Percentiles rank a stretch among this genome's conserved stretches.
Evolutionary conservation across 2,888 invertebrate genomes (phyloP).

Genomic region (Kryphioiulus occultus): DNA sequence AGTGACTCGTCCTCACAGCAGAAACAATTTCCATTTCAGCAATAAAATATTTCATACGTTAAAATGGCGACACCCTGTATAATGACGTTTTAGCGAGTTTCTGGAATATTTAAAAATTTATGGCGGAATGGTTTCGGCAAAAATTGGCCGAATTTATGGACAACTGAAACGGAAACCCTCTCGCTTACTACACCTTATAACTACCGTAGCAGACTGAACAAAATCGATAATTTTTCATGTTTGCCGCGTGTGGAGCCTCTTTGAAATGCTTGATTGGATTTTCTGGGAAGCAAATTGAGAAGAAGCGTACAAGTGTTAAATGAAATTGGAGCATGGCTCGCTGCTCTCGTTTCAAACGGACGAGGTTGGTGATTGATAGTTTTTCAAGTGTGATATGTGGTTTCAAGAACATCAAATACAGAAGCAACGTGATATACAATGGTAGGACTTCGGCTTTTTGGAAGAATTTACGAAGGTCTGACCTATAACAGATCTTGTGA

Average conservation of each 20-base stretch:
- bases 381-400: too few relatives aligned
- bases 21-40: too few relatives aligned
- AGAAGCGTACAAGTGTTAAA: not conserved
- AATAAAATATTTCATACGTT: too few relatives aligned
- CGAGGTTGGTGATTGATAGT: not conserved
- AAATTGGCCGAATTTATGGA: not conserved
- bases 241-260: not conserved
- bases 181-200: not conserved
- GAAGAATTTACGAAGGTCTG: too few relatives aligned
- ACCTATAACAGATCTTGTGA: too few relatives aligned
- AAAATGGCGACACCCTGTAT: too few relatives aligned
- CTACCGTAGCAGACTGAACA: not conserved
- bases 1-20: not conserved
- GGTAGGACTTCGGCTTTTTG: too few relatives aligned
- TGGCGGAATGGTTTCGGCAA: not conserved
- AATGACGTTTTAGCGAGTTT: too few relatives aligned
- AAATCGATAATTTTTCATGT: slow-evolving; percentile 24
- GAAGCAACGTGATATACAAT: too few relatives aligned
- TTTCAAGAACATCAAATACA: too few relatives aligned
- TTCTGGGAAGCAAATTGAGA: slow-evolving; percentile 14
- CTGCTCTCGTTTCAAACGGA: not conserved
- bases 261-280: slow-evolving; percentile 22
- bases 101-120: not conserved
- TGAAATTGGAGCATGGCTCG: not conserved
- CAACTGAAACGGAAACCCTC: not conserved